phyloP scores from a whole-genome alignment of 2,113 vertebrate species.

The Pantherophis guttatus region DNA sequence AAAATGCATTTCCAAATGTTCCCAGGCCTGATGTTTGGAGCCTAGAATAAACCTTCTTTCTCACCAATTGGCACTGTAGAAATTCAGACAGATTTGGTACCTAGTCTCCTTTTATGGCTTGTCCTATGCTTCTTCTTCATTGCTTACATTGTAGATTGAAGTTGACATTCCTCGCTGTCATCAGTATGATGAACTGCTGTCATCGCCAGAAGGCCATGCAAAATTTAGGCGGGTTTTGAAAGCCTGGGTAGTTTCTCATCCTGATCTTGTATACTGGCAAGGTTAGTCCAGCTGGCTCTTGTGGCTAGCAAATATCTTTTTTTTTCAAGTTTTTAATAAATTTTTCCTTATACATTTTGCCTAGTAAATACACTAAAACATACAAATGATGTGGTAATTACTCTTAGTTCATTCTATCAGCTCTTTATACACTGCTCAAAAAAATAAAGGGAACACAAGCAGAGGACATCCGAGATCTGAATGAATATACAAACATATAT shows the following conservation, averaged over 20 bases:
- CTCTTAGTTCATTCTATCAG: not conserved
- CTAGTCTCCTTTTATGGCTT: not conserved
- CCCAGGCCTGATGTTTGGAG: not conserved
- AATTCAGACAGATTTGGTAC: not conserved
- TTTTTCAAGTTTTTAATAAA: not conserved
- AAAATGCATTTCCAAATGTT: not conserved
- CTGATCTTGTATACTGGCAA: constrained; percentile 98
- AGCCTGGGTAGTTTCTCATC: constrained; percentile 98
- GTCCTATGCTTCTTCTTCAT: not conserved
- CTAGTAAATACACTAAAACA: constrained; percentile 1
- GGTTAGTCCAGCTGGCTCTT: constrained; percentile 70
- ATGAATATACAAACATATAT: no score
- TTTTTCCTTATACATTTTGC: not conserved
- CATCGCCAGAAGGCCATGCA: constrained; percentile 91
- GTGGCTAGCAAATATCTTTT: not conserved
- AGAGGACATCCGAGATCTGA: no score
- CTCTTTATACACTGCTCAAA: not conserved
- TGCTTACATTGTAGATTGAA: constrained; percentile 82
- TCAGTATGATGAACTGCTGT: constrained; percentile 96
- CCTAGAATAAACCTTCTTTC: not conserved
- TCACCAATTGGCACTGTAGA: not conserved
- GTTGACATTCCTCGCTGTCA: constrained; percentile 98
- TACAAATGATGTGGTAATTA: not conserved
- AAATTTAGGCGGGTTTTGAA: constrained; percentile 95
- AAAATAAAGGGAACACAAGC: no score